phyloP scores from a whole-genome alignment of 1,140 invertebrate species.

The Sycobia sp. region DNA sequence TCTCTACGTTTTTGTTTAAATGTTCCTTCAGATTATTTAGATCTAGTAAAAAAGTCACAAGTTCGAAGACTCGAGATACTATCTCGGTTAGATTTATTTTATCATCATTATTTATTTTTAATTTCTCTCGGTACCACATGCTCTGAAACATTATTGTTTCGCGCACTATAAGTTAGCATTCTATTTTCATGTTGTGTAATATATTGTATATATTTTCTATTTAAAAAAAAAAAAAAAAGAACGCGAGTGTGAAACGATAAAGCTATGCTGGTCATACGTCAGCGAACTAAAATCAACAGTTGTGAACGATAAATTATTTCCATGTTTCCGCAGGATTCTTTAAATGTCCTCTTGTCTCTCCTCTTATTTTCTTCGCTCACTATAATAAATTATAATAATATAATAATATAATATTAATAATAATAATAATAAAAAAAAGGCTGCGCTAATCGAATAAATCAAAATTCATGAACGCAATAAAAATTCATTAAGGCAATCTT shows the following conservation, averaged over 20 bases:
- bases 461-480: conserved; percentile 19
- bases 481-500: conserved; percentile 24
- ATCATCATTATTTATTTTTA: conserved; percentile 20
- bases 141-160: conserved; percentile 21
- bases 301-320: conserved; percentile 30
- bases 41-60: conserved; percentile 22
- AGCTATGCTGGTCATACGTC: conserved; percentile 23
- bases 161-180: conserved; percentile 19
- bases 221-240: too few relatives aligned
- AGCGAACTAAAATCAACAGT: conserved; percentile 33
- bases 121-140: conserved; percentile 29
- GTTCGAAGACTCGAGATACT: conserved; percentile 33
- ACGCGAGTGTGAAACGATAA: conserved; percentile 30
- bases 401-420: too few relatives aligned
- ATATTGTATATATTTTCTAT: conserved; percentile 26
- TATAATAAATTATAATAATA: conserved; percentile 43
- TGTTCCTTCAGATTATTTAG: conserved; percentile 25
- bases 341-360: conserved; percentile 30
- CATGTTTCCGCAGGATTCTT: conserved; percentile 25
- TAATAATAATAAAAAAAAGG: conserved; percentile 21
- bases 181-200: conserved; percentile 21
- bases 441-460: conserved; percentile 9
- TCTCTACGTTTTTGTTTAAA: conserved; percentile 6
- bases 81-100: conserved; percentile 26
- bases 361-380: conserved; percentile 23